A percentile compares a stretch with the other conserved stretches of the same genome.
Evolutionary conservation across 1,140 invertebrate genomes (phyloP).

Genomic region (Drosophila gunungcola): DNA sequence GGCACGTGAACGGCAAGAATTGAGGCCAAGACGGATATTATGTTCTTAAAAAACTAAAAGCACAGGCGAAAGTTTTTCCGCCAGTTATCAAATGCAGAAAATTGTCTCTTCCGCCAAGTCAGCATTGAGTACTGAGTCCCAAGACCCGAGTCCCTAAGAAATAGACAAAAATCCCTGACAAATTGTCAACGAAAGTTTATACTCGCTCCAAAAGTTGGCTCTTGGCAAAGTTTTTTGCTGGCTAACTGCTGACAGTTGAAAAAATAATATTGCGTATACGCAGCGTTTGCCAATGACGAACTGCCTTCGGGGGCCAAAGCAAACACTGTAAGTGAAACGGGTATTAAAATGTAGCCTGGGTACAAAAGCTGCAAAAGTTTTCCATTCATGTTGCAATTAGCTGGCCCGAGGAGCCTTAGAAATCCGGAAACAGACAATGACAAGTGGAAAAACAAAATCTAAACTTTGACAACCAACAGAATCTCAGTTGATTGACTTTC

Average conservation of each 20-base stretch:
- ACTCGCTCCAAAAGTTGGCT: conserved; percentile 37
- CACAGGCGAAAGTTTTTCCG: conserved; percentile 47
- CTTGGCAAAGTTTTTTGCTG: conserved; percentile 51
- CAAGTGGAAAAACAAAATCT: conserved; percentile 22
- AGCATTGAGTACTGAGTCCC: background rate
- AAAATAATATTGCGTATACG: conserved; percentile 73
- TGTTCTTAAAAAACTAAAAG: conserved; percentile 46
- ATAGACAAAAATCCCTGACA: conserved; percentile 71
- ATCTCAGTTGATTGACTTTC: conserved; percentile 40
- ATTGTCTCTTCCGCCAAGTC: conserved; percentile 38
- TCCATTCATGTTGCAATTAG: conserved; percentile 70
- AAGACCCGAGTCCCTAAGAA: conserved; percentile 18
- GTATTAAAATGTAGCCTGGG: conserved; percentile 26
- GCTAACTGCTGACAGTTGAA: conserved; percentile 55
- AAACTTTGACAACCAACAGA: conserved; percentile 23
- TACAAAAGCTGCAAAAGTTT: conserved; percentile 35
- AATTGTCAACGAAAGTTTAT: conserved; percentile 78
- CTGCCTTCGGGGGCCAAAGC: conserved; percentile 20
- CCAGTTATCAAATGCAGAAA: conserved; percentile 55
- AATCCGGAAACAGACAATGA: conserved; percentile 23
- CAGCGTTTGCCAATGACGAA: conserved; percentile 33
- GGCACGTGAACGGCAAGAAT: conserved; percentile 22
- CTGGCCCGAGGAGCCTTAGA: conserved; percentile 17
- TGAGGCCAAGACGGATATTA: conserved; percentile 49
- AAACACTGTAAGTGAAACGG: conserved; percentile 48